Evolutionary conservation across 2,888 invertebrate species (phyloP).

Genomic region (Dryobotodes eremita): DNA sequence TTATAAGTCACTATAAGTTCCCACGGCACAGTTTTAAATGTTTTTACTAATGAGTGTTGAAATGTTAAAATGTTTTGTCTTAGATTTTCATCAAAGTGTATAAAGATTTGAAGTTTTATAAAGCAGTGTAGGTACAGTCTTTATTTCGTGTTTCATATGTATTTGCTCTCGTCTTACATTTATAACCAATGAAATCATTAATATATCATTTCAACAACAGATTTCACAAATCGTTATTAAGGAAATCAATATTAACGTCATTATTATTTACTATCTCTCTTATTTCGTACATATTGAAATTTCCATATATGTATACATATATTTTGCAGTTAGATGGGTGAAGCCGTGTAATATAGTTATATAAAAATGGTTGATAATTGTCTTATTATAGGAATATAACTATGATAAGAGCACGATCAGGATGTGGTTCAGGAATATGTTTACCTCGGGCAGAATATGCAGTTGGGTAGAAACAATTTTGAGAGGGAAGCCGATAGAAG

Average conservation of each 20-base stretch:
- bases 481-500: no score
- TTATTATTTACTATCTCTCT: background rate
- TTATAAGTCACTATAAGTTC: constrained; percentile 81
- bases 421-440: no score
- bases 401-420: no score
- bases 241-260: background rate
- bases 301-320: no score
- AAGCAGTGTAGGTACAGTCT: background rate
- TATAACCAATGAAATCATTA: background rate
- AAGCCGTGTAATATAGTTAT: no score
- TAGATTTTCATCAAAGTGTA: constrained; percentile 16
- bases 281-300: background rate
- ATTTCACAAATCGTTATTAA: background rate
- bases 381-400: no score
- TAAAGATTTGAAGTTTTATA: background rate
- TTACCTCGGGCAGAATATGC: no score
- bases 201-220: background rate
- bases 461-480: no score
- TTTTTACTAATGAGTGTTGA: constrained; percentile 38
- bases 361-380: no score
- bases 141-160: background rate
- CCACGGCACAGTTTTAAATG: constrained; percentile 80
- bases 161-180: background rate
- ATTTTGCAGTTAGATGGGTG: no score
- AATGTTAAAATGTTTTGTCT: constrained; percentile 5